Base-by-base conservation (phyloP, 2,888 invertebrate species). In the Eupithecia inturbata region DNA sequence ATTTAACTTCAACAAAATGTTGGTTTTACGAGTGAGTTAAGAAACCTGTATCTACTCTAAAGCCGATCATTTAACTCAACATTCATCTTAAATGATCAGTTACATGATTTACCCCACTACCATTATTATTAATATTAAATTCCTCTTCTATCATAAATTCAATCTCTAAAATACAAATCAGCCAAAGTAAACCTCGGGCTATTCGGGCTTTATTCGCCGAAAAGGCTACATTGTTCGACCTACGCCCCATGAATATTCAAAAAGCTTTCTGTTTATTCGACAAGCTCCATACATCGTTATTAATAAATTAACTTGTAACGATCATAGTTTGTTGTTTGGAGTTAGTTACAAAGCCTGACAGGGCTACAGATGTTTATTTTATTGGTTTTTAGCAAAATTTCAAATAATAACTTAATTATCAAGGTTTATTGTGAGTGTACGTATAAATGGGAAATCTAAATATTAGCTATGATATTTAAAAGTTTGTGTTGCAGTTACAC, bases 171-270 rank as follows among this genome's bases (percentile, higher is more conserved):
- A 45, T 28, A 66, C 66, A 67, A 71, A 71, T 67, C 45, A 67
- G 36, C 14, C 16, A 28, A 10, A 69, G 60, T 12, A 41, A 60
- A 69, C 60, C 57, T 62, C n/a, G 26, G 14, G 67, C 41, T 71
- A 36, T 71, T 70, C 28, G 45, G 63, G 14, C 39, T 66, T 64
- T 74, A 66, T 74, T 71, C 67, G 57, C 57, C 33, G 67, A 79
- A 77, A 64, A 76, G 77, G 68, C 74, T 75, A 72, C 76, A 76
- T 62, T 78, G 74, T 72, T 73, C 67, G 14, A 67, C 78, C 75
- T 71, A 75, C 73, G 68, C 71, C 72, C 79, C 74, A 80, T 81
- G 79, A 82, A 80, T 81, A 82, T 78, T 70, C 79, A 75, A 78
- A 78, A 75, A 77, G 62, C 71, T 63, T 67, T 41, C 76, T 76